A percentile compares a stretch with the other conserved stretches of the same genome.
These are phyloP conservation scores for Oncorhynchus gorbuscha DNA, from an alignment of 2,113 vertebrate genomes.

Conservation along the genomic window DNA sequence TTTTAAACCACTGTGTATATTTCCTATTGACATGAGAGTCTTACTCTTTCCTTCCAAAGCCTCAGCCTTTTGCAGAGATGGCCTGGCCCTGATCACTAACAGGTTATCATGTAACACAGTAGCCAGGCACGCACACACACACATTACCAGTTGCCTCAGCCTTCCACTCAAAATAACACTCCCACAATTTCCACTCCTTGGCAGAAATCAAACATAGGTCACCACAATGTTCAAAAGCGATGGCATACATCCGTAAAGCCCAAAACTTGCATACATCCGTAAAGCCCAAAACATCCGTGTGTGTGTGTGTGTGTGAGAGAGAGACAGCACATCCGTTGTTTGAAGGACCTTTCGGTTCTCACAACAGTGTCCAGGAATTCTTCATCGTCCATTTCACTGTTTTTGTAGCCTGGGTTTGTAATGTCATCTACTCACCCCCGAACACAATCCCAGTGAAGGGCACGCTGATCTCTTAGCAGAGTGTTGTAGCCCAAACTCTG, in stretches of 20 bases:
- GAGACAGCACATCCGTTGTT: slow-evolving; percentile 43
- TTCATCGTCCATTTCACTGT: slow-evolving; percentile 44
- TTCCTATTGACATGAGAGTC: not conserved
- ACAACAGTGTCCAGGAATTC: slow-evolving; percentile 62
- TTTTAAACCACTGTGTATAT: not conserved
- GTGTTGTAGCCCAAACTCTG: not conserved
- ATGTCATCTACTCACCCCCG: slow-evolving; percentile 48
- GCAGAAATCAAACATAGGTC: slow-evolving; percentile 28
- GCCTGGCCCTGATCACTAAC: too few species aligned
- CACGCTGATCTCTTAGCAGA: not conserved
- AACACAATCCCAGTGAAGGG: not conserved
- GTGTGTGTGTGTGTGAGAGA: not conserved
- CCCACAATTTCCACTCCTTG: slow-evolving; percentile 18
- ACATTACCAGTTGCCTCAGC: not conserved
- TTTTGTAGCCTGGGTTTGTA: slow-evolving; percentile 51
- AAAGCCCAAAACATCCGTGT: too few species aligned
- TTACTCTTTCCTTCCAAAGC: not conserved
- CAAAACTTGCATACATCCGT: not conserved
- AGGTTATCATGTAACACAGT: too few species aligned
- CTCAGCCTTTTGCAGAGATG: too few species aligned
- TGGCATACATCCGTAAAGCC: slow-evolving; percentile 20
- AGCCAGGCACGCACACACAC: too few species aligned
- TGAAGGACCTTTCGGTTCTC: slow-evolving; percentile 58
- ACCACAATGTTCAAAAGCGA: slow-evolving; percentile 8
- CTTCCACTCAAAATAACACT: not conserved